Evolutionary conservation across 1,140 invertebrate species (phyloP), one percentile per base, ranked within the genome.

Genomic region (Hermatobates lingyangjiaoensis): DNA sequence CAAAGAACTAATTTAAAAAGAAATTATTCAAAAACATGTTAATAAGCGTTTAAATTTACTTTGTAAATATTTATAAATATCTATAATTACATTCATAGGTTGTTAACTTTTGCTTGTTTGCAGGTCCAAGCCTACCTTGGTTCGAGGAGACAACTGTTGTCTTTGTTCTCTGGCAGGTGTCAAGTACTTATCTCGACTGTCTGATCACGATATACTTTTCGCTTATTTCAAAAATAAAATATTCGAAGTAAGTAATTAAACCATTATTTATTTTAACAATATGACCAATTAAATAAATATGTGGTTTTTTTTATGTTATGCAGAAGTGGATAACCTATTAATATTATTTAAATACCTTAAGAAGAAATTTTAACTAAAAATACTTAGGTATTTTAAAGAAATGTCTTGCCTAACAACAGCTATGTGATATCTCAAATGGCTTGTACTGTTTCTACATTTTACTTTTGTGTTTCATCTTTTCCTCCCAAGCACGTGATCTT

Each of bases 71-170:
- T 44, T 10, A 21, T 10, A 21, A 44, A 7, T 7, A 44, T 14
- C 10, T 10, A 44, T 20, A 44, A 44, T 44, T 10, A 7, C 10
- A 44, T 10, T 14, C 20, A 44, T 44, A n/a, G 20, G 21, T 44
- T 44, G 20, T 14, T 44, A 21, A 30, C 10, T 30, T 49, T 49
- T 14, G 3, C 34, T 46, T 46, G 14, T 54, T 61, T 62, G 55
- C 63, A 79, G 78, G 56, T 67, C 71, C 27, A 78, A 82, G 61
- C 74, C 76, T 34, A 76, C 74, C 14, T 69, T 76, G 54, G 76
- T 91, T 10, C 69, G 76, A 10, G 81, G 85, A 52, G 88, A 92
- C 66, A 93, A 94, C 67, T 90, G 86, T 65, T 94, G 88, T 62
- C 68, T 86, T 54, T 93, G 88, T 68, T 77, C 88, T 68, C 77